phyloP scores from a whole-genome alignment of 1,140 invertebrate genomes.

The Melipona quadrifasciata region DNA sequence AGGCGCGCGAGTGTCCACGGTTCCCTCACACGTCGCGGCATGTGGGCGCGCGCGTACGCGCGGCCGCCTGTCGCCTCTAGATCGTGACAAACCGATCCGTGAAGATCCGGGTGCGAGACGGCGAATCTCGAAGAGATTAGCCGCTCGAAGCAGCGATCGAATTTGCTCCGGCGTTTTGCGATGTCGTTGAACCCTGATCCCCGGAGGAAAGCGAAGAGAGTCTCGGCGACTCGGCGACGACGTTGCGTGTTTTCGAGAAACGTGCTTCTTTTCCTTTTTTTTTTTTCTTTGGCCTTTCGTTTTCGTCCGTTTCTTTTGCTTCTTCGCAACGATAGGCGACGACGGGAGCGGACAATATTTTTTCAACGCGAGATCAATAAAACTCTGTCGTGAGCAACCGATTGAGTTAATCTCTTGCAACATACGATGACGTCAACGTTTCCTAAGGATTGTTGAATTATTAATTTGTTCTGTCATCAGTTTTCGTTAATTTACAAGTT shows the following conservation, averaged over 20 bases:
- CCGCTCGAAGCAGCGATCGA: not conserved
- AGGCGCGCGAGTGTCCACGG: not conserved
- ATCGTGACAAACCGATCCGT: constrained; percentile 35
- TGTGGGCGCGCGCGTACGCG: not conserved
- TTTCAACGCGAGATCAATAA: not conserved
- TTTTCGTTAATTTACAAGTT: no score
- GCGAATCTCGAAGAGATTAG: constrained; percentile 17
- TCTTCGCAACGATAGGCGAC: not conserved
- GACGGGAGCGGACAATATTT: not conserved
- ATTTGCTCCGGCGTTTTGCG: not conserved
- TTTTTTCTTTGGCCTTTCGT: not conserved
- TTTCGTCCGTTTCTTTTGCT: not conserved
- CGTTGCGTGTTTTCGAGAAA: not conserved
- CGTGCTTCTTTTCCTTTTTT: not conserved
- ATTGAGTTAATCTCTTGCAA: no score
- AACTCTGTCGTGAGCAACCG: not conserved
- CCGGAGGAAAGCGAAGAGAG: not conserved
- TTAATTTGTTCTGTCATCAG: no score
- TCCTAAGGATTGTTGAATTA: no score
- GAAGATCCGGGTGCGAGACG: constrained; percentile 48
- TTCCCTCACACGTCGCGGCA: not conserved
- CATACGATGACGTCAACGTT: no score
- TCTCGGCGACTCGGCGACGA: not conserved
- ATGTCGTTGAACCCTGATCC: not conserved
- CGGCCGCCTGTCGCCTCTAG: constrained; percentile 11